Conservation (phyloP, 2,113 vertebrate species). For the Solea senegalensis region DNA sequence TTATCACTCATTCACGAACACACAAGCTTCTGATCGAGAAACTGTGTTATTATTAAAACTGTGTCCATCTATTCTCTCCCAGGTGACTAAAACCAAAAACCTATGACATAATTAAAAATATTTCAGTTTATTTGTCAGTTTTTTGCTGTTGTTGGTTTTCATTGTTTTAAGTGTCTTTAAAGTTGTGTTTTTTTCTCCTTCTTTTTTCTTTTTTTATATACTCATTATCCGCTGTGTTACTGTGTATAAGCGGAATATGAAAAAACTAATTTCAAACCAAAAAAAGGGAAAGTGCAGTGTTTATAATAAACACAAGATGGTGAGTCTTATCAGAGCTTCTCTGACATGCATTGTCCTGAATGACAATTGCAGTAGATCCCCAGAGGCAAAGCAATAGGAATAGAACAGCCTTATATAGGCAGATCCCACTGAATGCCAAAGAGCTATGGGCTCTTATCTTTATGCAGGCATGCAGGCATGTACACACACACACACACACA, state of each 20-base stretch:
- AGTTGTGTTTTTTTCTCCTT: too few species aligned
- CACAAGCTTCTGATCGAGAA: constrained; percentile 25
- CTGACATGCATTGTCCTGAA: constrained; percentile 51
- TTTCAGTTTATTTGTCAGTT: too few species aligned
- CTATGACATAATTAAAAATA: too few species aligned
- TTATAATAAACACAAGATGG: background rate
- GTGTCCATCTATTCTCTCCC: too few species aligned
- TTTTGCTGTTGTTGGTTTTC: too few species aligned
- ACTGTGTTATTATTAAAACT: constrained; percentile 2
- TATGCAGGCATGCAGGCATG: constrained; percentile 22
- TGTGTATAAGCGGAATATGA: too few species aligned
- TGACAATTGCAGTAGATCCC: constrained; percentile 62
- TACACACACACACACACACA: background rate
- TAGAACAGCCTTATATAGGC: constrained; percentile 76
- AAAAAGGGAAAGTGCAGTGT: background rate
- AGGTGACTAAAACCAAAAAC: too few species aligned
- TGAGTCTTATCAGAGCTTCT: constrained; percentile 5
- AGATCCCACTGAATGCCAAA: constrained; percentile 43
- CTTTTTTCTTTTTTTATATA: too few species aligned
- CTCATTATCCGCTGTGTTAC: too few species aligned
- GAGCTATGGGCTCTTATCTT: constrained; percentile 56
- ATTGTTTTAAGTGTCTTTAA: too few species aligned
- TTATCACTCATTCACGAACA: constrained; percentile 9
- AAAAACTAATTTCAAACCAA: too few species aligned
- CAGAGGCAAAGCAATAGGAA: constrained; percentile 68